Evolutionary conservation across 2,888 invertebrate genomes (phyloP).

Genomic region (Lottia gigantea): DNA sequence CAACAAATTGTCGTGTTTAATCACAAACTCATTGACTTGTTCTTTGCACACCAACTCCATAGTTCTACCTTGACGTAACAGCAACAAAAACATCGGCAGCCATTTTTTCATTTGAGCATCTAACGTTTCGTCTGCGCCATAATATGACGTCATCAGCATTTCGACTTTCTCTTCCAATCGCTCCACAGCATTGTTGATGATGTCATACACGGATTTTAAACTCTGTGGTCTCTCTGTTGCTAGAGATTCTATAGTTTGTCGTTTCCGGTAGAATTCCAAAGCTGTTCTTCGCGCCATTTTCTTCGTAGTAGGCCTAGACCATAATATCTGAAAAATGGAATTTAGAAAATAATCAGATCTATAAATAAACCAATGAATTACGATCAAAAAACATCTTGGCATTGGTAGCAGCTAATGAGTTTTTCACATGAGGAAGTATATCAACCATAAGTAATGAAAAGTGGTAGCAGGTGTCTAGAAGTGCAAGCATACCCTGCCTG

Average conservation of each 20-base stretch:
- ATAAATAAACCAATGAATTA: too few relatives aligned
- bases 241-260: slow-evolving; percentile 51
- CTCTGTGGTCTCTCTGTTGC: slow-evolving; percentile 53
- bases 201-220: slow-evolving; percentile 49
- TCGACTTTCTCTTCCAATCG: slow-evolving; percentile 43
- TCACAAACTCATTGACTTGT: slow-evolving; percentile 43
- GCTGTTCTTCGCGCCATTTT: slow-evolving; percentile 51
- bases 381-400: too few relatives aligned
- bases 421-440: too few relatives aligned
- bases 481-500: too few relatives aligned
- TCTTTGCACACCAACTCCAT: slow-evolving; percentile 38
- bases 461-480: too few relatives aligned
- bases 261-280: slow-evolving; percentile 54
- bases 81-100: slow-evolving; percentile 41
- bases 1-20: neutral
- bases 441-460: too few relatives aligned
- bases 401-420: too few relatives aligned
- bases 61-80: slow-evolving; percentile 21
- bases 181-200: slow-evolving; percentile 43
- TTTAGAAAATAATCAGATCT: too few relatives aligned
- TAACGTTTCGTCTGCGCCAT: slow-evolving; percentile 40
- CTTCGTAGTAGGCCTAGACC: too few relatives aligned
- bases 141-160: slow-evolving; percentile 44
- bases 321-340: too few relatives aligned
- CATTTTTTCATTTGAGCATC: slow-evolving; percentile 49